Evolutionary conservation across 2,888 invertebrate species (phyloP).

Genomic region (Drosophila kokeensis): DNA sequence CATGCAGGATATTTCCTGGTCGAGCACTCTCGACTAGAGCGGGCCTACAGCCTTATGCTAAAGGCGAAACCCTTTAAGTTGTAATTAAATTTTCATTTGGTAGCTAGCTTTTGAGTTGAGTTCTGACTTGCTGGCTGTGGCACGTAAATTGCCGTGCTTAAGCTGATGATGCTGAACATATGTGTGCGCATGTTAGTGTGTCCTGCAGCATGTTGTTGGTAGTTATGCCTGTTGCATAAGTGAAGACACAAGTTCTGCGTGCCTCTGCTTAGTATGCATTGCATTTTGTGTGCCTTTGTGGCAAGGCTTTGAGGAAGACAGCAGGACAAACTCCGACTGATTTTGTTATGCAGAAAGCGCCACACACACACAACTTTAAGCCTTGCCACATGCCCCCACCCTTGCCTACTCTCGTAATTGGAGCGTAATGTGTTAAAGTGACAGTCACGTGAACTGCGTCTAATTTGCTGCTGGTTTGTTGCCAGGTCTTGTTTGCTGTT

Average conservation of each 20-base stretch:
- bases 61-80: slow-evolving; percentile 62
- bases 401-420: slow-evolving; percentile 60
- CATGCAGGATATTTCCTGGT: not conserved
- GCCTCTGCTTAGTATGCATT: slow-evolving; percentile 72
- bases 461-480: slow-evolving; percentile 65
- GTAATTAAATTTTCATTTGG: slow-evolving; percentile 66
- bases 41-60: not conserved
- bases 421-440: slow-evolving; percentile 78
- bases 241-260: slow-evolving; percentile 28
- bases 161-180: slow-evolving; percentile 9
- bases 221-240: slow-evolving; percentile 57
- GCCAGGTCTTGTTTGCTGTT: slow-evolving; percentile 32
- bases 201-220: slow-evolving; percentile 1
- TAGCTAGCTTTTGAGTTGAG: slow-evolving; percentile 12
- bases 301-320: slow-evolving; percentile 34
- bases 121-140: slow-evolving; percentile 5
- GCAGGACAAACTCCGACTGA: slow-evolving; percentile 55
- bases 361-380: slow-evolving; percentile 13
- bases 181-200: not conserved
- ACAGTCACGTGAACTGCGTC: slow-evolving; percentile 68
- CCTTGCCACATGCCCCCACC: not conserved
- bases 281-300: slow-evolving; percentile 64
- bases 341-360: slow-evolving; percentile 76
- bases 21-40: not conserved
- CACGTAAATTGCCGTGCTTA: slow-evolving; percentile 40